Evolutionary conservation across 2,888 invertebrate species (phyloP), one percentile per base, ranked within the genome.

Genomic region (Dryobotodes eremita): DNA sequence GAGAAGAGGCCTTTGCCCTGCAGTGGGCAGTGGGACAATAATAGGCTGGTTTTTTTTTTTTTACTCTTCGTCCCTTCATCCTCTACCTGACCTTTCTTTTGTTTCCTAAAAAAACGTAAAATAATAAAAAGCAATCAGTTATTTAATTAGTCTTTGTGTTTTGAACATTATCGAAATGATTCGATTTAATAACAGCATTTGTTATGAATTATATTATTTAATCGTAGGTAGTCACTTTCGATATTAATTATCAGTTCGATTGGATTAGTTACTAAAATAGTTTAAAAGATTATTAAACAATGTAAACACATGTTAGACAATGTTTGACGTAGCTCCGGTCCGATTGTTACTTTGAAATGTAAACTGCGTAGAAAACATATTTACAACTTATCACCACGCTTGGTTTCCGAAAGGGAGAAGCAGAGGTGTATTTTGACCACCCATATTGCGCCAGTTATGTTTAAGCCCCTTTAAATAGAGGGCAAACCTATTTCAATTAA

Each of bases 141-240:
- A 2, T n/a, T 74, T 26, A 26, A 11, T 26, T 20, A 26, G 26
- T 50, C 15, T n/a, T 42, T 50, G 15, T 55, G 17, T 42, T 74
- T n/a, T 31, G 4, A 46, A 53, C 17, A 42, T 75, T 7, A 74
- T 64, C 46, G 31, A 46, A 20, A 8, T 46, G 15, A 64, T 64
- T 26, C n/a, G 15, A 62, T 74, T 31, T 74, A 62, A 74, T 76
- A 62, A 53, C 31, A 53, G n/a, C 42, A 62, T 46, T 53, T 64
- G 23, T 73, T 73, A 42, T 73, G 74, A 74, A 74, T 74, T 23
- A 46, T 42, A 71, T 74, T 46, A 31, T 74, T 53, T 46, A 73
- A n/a, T 76, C 75, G 17, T 46, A 76, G 8, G 23, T 42, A 36
- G 8, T 71, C 57, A 48, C n/a, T 50, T 59, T 71, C 8, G 36